Base-by-base conservation (phyloP, 2,113 vertebrate species). In the Entosphenus tridentatus region DNA sequence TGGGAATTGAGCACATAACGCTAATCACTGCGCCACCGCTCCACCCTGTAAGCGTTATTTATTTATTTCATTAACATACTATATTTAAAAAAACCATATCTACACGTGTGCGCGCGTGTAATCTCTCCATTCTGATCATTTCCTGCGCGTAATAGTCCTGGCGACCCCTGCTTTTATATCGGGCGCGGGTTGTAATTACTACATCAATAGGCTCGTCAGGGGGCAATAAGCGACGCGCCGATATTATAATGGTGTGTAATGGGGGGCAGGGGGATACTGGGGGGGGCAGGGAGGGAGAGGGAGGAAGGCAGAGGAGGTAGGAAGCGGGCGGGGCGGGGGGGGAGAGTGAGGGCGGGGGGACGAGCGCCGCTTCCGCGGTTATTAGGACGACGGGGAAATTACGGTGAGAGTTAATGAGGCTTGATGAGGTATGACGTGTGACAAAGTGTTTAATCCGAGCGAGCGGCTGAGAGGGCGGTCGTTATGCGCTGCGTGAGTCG, bases 361-460 rank as follows among this genome's bases (percentile, higher is more conserved):
- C n/a, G n/a, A 9, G n/a, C n/a, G n/a, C n/a, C n/a, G n/a, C n/a
- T 65, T 16, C 62, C 21, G 21, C 62, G 21, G 62, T 65, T 65
- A 65, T 65, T 65, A 65, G 62, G 62, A 65, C 21, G 62, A 65
- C 62, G 21, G 62, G n/a, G 21, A 21, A 65, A 65, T 65, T 65
- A 65, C 62, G 9, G 62, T 65, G 39, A 65, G 62, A 65, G 62
- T 65, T 65, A 65, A 65, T 65, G 62, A 65, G 62, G 62, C 62
- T 21, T 65, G 62, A 65, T 65, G 62, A 65, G 21, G 62, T 65
- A 65, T 65, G 62, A 65, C 62, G 62, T n/a, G 9, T 65, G 62
- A 65, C 62, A 65, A 65, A 65, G 62, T 65, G 62, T 65, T 65
- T 65, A 65, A 65, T 65, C 62, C 62, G n/a, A 21, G n/a, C 9